These are phyloP conservation scores for Desmophyllum pertusum DNA, from an alignment of 92 coral and sea anemone species.

Conservation along the genomic window DNA sequence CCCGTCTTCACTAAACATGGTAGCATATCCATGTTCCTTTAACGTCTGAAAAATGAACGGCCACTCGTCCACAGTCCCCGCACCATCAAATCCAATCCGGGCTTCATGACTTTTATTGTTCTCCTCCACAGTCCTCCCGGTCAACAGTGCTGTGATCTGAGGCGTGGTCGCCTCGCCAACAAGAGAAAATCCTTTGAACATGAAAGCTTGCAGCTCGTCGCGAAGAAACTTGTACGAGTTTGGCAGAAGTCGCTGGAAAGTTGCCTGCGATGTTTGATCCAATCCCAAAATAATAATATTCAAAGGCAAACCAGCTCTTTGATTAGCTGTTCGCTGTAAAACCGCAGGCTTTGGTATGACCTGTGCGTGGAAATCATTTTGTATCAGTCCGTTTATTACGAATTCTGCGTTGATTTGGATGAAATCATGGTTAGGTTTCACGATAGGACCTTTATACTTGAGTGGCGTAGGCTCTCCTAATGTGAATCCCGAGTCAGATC, in stretches of 20 bases:
- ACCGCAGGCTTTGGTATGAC: constrained; percentile 60
- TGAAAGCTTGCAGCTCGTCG: constrained; percentile 66
- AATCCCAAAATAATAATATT: constrained; percentile 80
- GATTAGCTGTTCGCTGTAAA: constrained; percentile 15
- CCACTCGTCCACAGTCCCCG: constrained; percentile 80
- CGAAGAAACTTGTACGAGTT: constrained; percentile 63
- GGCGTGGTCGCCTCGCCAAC: constrained; percentile 85
- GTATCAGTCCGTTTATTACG: constrained; percentile 51
- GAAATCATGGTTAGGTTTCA: constrained; percentile 55
- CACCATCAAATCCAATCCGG: constrained; percentile 60
- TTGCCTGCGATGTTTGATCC: constrained; percentile 82
- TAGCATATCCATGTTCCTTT: constrained; percentile 79
- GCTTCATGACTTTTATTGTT: constrained; percentile 81
- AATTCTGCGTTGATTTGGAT: constrained; percentile 59
- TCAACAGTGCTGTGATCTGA: constrained; percentile 72
- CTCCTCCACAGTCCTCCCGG: constrained; percentile 74
- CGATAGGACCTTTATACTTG: constrained; percentile 33
- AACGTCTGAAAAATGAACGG: constrained; percentile 83
- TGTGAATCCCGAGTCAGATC: constrained; percentile 44
- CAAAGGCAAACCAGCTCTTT: constrained; percentile 65
- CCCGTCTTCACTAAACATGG: constrained; percentile 91
- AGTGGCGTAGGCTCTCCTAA: constrained; percentile 46
- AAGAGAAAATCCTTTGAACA: constrained; percentile 78
- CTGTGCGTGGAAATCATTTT: constrained; percentile 69
- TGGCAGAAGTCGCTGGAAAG: constrained; percentile 66